These are phyloP conservation scores for Synanthedon tipuliformis DNA, from an alignment of 2,888 invertebrate genomes.

Conservation along the genomic window DNA sequence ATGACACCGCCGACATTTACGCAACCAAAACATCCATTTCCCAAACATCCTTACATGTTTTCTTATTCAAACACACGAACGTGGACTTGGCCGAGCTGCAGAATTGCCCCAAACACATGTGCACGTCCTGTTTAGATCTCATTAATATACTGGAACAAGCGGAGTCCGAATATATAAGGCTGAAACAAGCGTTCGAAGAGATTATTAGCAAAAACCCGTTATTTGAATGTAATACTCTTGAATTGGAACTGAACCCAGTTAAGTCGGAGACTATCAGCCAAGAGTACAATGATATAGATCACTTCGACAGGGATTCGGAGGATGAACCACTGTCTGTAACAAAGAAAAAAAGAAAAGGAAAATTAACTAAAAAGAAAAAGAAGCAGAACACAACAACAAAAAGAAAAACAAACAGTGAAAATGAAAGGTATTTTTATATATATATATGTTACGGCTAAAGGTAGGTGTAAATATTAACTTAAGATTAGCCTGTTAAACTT, in stretches of 20 bases:
- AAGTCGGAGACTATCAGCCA: slow-evolving; percentile 23
- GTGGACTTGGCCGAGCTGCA: slow-evolving; percentile 22
- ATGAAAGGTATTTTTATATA: background rate
- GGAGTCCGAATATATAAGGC: slow-evolving; percentile 44
- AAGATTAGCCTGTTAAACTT: no score
- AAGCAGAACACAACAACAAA: slow-evolving; percentile 9
- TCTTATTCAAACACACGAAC: slow-evolving; percentile 36
- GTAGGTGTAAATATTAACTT: no score
- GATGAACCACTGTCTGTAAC: slow-evolving; percentile 48
- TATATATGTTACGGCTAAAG: no score
- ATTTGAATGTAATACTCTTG: slow-evolving; percentile 23
- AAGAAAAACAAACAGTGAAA: background rate
- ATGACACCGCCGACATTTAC: slow-evolving; percentile 31
- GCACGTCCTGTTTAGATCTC: slow-evolving; percentile 45
- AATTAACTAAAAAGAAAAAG: slow-evolving; percentile 43
- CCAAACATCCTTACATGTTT: slow-evolving; percentile 31
- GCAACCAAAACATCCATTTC: slow-evolving; percentile 26
- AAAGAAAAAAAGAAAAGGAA: slow-evolving; percentile 37
- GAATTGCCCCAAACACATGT: slow-evolving; percentile 30
- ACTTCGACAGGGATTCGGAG: slow-evolving; percentile 27
- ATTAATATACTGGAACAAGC: slow-evolving; percentile 49
- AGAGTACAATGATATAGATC: slow-evolving; percentile 7
- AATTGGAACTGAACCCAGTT: slow-evolving; percentile 17
- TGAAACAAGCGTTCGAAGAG: slow-evolving; percentile 46
- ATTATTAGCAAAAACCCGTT: slow-evolving; percentile 52